Conservation (phyloP, 2,113 vertebrate species). For the Notothenia coriiceps region DNA sequence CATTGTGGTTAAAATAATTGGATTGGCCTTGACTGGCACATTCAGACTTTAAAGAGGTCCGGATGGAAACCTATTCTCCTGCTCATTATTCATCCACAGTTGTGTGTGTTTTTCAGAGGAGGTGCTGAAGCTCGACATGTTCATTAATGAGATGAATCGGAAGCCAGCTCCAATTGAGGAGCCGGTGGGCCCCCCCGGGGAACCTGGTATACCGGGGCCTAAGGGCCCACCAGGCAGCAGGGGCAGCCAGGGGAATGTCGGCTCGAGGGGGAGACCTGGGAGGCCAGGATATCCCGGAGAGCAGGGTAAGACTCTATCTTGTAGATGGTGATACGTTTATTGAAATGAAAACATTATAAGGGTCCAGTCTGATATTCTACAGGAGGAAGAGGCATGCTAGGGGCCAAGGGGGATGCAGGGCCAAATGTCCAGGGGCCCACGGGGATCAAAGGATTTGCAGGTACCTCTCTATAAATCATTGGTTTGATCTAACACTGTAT, state of each 20-base stretch:
- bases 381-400: slow-evolving; percentile 78
- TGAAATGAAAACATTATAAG: neutral
- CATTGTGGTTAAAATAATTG: too few relatives aligned
- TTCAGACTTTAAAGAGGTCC: neutral
- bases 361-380: neutral
- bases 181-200: slow-evolving; percentile 84
- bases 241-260: slow-evolving; percentile 83
- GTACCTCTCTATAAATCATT: slow-evolving; percentile 50
- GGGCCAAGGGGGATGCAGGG: slow-evolving; percentile 77
- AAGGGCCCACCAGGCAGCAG: slow-evolving; percentile 80
- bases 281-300: slow-evolving; percentile 86
- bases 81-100: neutral
- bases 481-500: neutral
- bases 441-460: slow-evolving; percentile 83
- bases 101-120: slow-evolving; percentile 84
- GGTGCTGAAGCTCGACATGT: slow-evolving; percentile 89
- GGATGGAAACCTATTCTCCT: neutral
- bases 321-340: neutral
- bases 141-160: slow-evolving; percentile 85
- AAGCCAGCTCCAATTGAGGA: slow-evolving; percentile 90
- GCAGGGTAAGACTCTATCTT: slow-evolving; percentile 80
- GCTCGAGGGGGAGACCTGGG: slow-evolving; percentile 79
- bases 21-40: too few relatives aligned
- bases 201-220: slow-evolving; percentile 86
- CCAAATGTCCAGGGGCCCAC: slow-evolving; percentile 74